Evolutionary conservation across 2,888 invertebrate genomes (phyloP).

Genomic region (Cataglyphis albicans): DNA sequence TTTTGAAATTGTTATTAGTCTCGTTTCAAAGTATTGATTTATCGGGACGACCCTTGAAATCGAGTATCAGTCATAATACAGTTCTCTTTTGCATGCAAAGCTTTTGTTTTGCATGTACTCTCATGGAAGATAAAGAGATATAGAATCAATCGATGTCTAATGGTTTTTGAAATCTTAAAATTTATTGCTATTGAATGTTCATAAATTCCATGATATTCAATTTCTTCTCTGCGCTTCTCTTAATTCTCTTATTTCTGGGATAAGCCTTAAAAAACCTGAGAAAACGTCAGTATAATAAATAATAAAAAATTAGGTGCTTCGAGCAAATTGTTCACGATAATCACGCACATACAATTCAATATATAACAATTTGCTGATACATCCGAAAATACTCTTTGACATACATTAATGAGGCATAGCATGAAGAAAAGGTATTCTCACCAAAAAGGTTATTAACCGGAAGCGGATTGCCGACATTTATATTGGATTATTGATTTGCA

Average conservation of each 20-base stretch:
- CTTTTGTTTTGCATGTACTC: constrained; percentile 6
- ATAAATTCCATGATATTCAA: constrained; percentile 19
- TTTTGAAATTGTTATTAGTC: constrained; percentile 2
- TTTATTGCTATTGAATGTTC: background rate
- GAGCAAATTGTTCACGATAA: background rate
- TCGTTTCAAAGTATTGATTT: constrained; percentile 26
- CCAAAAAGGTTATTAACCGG: constrained; percentile 26
- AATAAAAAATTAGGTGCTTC: background rate
- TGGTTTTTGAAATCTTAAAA: background rate
- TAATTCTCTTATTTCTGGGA: background rate
- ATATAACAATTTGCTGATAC: constrained; percentile 1
- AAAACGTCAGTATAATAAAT: background rate
- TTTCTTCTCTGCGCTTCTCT: background rate
- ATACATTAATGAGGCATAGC: constrained; percentile 11
- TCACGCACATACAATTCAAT: background rate
- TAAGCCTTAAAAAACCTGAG: background rate
- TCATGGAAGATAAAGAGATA: constrained; percentile 3
- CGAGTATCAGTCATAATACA: constrained; percentile 10
- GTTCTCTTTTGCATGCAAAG: constrained; percentile 7
- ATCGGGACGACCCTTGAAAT: background rate
- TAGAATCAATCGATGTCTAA: background rate
- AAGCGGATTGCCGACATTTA: constrained; percentile 47
- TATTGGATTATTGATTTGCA: constrained; percentile 67
- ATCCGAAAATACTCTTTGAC: constrained; percentile 19
- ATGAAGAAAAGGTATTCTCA: constrained; percentile 31